A percentile compares a stretch with the other conserved stretches of the same genome.
phyloP scores from a whole-genome alignment of 2,888 invertebrate species.

The Patella caerulea region DNA sequence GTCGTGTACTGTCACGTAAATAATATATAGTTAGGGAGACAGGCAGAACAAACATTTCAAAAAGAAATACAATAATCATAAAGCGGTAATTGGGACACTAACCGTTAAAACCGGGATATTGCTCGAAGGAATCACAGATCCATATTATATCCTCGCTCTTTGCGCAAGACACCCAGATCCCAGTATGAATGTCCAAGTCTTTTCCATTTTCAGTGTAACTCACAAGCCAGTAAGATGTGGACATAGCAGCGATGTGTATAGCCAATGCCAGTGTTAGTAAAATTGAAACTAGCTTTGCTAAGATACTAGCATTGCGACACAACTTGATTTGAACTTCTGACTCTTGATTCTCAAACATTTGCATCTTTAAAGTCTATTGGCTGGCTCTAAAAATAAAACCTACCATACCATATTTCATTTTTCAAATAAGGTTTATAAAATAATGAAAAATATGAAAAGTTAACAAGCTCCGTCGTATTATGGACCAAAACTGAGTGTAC shows the following conservation, averaged over 20 bases:
- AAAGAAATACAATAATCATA: background rate
- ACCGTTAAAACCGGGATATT: slow-evolving; percentile 14
- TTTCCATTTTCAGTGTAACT: slow-evolving; percentile 13
- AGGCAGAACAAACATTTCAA: too few species aligned
- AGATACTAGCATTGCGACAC: slow-evolving; percentile 14
- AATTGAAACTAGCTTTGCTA: background rate
- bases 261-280: slow-evolving; percentile 4
- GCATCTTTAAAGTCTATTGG: background rate
- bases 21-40: too few species aligned
- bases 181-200: slow-evolving; percentile 23
- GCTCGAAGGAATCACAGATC: slow-evolving; percentile 13
- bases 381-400: too few species aligned
- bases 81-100: background rate
- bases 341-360: slow-evolving; percentile 10
- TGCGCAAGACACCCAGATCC: slow-evolving; percentile 31
- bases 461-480: too few species aligned
- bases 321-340: slow-evolving; percentile 15
- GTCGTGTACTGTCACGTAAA: too few species aligned
- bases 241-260: slow-evolving; percentile 1
- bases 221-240: slow-evolving; percentile 28
- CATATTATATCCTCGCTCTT: background rate
- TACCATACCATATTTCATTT: too few species aligned
- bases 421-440: too few species aligned
- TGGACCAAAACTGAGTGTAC: too few species aligned
- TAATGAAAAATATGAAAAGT: too few species aligned